A percentile compares a stretch with the other conserved stretches of the same genome.
Conservation (phyloP, 2,797 vertebrate species). For the Pelobates cultripes region DNA sequence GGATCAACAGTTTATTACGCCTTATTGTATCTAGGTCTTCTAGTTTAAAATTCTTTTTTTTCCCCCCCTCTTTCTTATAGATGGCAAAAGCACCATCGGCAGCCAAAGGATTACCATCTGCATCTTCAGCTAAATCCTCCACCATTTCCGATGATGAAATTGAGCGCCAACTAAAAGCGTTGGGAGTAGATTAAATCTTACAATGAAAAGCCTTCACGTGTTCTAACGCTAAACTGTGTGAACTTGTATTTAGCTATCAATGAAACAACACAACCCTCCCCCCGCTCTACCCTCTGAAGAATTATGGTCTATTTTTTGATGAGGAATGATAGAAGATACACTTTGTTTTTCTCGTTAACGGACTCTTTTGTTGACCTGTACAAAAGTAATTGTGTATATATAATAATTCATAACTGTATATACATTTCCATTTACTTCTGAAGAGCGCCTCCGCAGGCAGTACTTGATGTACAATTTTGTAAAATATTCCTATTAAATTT, state of each 20-base stretch:
- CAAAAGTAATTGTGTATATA: conserved; percentile 47
- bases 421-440: conserved; percentile 3
- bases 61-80: conserved; percentile 68
- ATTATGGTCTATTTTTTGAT: conserved; percentile 40
- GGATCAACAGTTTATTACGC: no score
- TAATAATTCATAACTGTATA: conserved; percentile 11
- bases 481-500: background rate
- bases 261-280: background rate
- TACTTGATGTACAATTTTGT: conserved; percentile 11
- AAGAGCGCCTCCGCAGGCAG: background rate
- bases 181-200: conserved; percentile 90
- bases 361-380: conserved; percentile 32
- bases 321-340: background rate
- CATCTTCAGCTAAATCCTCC: conserved; percentile 79
- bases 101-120: conserved; percentile 82
- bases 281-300: background rate
- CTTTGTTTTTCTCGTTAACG: background rate
- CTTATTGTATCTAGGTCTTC: no score
- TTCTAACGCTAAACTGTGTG: background rate
- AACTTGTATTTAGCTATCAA: background rate
- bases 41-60: no score
- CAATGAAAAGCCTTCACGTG: background rate
- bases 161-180: conserved; percentile 92
- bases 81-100: conserved; percentile 94
- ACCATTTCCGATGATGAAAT: conserved; percentile 96